Conservation (phyloP, 2,113 vertebrate species). For the Calidris pugnax region DNA sequence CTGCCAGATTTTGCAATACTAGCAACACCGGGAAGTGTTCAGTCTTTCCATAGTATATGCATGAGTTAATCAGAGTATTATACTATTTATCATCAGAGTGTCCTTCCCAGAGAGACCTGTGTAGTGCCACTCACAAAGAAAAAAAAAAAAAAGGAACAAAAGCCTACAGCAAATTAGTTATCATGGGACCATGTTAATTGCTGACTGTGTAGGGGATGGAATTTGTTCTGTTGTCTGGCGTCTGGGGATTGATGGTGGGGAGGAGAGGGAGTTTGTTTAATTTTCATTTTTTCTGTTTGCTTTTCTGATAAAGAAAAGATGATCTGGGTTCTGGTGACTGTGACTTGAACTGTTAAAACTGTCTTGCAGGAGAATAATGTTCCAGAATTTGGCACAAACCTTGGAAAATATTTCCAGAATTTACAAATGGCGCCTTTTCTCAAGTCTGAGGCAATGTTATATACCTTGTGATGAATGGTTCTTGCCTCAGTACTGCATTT, state of each 20-base stretch:
- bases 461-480: neutral
- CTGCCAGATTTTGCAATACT: neutral
- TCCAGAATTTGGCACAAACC: neutral
- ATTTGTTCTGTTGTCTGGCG: neutral
- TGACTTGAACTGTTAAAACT: neutral
- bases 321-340: neutral
- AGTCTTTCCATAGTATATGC: neutral
- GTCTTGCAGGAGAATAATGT: neutral
- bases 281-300: neutral
- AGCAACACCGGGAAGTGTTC: neutral
- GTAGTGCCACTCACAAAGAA: neutral
- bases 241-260: neutral
- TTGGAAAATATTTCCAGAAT: neutral
- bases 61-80: neutral
- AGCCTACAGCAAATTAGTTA: neutral
- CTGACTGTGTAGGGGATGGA: neutral
- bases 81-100: neutral
- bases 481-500: neutral
- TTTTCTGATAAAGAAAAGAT: neutral
- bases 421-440: neutral
- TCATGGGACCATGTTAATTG: neutral
- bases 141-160: neutral
- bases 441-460: neutral
- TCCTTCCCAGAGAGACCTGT: neutral
- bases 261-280: neutral